These are phyloP conservation scores for Scolanthus callimorphus DNA, from an alignment of 92 coral and sea anemone genomes.

Conservation along the genomic window DNA sequence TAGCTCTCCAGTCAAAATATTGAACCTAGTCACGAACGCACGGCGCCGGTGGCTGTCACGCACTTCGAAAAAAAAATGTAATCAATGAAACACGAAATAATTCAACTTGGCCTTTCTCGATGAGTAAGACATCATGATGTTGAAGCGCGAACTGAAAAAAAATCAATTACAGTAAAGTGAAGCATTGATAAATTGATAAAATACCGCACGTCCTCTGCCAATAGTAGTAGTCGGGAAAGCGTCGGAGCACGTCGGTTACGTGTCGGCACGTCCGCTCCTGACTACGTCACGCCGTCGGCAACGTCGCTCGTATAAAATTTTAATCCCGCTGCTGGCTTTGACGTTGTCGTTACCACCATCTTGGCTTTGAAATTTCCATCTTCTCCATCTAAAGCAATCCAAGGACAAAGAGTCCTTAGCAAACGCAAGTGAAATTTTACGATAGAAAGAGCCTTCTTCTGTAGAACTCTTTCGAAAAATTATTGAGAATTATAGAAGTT, in stretches of 20 bases:
- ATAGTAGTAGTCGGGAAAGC: constrained; percentile 21
- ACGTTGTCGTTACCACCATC: constrained; percentile 91
- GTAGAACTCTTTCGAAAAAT: constrained; percentile 30
- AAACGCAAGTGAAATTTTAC: constrained; percentile 8
- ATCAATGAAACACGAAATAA: too few species aligned
- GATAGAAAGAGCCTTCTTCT: constrained; percentile 7
- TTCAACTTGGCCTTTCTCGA: too few species aligned
- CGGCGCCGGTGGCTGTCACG: too few species aligned
- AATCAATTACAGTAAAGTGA: too few species aligned
- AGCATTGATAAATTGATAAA: too few species aligned
- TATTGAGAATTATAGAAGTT: constrained; percentile 7
- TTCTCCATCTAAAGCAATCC: constrained; percentile 72
- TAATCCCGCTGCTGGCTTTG: constrained; percentile 93
- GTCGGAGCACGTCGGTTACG: constrained; percentile 50
- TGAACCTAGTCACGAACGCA: too few species aligned
- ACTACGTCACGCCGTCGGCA: constrained; percentile 70
- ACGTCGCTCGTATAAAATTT: constrained; percentile 80
- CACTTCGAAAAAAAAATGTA: too few species aligned
- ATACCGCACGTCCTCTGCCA: too few species aligned
- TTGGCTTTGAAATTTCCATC: constrained; percentile 82
- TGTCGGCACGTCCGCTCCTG: constrained; percentile 14
- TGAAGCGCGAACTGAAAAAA: too few species aligned
- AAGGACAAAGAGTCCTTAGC: constrained; percentile 28
- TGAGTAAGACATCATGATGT: too few species aligned
- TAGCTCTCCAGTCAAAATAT: too few species aligned